Conservation (phyloP, 2,113 vertebrate species). For the Nothobranchius kuhntae region DNA sequence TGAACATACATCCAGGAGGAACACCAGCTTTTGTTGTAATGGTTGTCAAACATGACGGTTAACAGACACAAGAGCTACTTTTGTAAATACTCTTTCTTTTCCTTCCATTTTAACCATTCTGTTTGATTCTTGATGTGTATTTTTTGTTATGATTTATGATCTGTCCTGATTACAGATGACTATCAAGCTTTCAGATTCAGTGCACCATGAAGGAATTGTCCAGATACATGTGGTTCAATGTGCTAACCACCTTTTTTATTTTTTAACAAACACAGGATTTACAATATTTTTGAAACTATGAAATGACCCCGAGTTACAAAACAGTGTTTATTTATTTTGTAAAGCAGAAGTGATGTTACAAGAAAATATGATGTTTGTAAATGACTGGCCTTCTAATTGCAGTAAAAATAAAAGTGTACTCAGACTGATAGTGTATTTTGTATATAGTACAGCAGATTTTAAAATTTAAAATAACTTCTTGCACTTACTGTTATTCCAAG, state of each 20-base stretch:
- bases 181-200: slow-evolving; percentile 64
- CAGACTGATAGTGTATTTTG: slow-evolving; percentile 7
- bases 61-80: slow-evolving; percentile 48
- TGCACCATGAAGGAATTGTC: slow-evolving; percentile 80
- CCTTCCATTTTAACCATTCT: slow-evolving; percentile 30
- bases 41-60: slow-evolving; percentile 16
- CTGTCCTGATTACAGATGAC: slow-evolving; percentile 64
- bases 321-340: slow-evolving; percentile 69
- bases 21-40: slow-evolving; percentile 15
- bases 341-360: slow-evolving; percentile 30
- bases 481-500: slow-evolving; percentile 64
- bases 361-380: slow-evolving; percentile 16
- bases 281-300: slow-evolving; percentile 78
- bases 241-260: slow-evolving; percentile 75
- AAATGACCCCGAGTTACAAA: slow-evolving; percentile 73
- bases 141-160: slow-evolving; percentile 49
- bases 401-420: slow-evolving; percentile 22
- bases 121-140: slow-evolving; percentile 43
- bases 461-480: slow-evolving; percentile 29
- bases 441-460: slow-evolving; percentile 29
- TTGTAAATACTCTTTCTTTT: slow-evolving; percentile 63
- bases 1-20: slow-evolving; percentile 15
- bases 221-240: slow-evolving; percentile 65
- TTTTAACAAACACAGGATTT: slow-evolving; percentile 67
- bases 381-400: slow-evolving; percentile 14